phyloP scores from a whole-genome alignment of 2,797 vertebrate species.

The Poeciliopsis presidionis region DNA sequence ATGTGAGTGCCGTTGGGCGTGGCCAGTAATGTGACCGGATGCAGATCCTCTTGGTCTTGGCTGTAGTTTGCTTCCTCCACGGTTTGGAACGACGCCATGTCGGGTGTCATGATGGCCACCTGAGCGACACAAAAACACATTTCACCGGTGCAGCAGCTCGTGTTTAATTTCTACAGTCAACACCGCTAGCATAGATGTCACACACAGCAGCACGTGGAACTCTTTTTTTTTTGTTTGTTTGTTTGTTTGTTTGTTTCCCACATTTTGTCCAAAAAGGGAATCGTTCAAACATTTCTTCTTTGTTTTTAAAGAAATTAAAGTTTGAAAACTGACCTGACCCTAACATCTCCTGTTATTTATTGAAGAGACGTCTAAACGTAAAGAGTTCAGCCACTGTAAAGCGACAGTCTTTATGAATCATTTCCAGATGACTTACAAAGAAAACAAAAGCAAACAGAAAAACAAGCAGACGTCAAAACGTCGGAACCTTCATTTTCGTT shows the following conservation, averaged over 20 bases:
- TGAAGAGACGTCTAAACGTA: too few relatives aligned
- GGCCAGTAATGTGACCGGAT: constrained; percentile 94
- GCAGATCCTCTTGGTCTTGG: constrained; percentile 89
- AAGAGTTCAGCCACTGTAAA: too few relatives aligned
- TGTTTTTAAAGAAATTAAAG: neutral
- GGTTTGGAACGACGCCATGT: constrained; percentile 92
- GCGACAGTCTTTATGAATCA: neutral
- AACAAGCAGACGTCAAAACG: neutral
- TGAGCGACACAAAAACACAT: constrained; percentile 65
- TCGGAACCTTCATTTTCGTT: neutral
- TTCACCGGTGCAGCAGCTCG: neutral
- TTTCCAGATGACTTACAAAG: neutral
- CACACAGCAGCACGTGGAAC: neutral
- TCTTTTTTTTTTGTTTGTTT: neutral
- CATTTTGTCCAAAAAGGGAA: neutral
- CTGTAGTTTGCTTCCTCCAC: constrained; percentile 88
- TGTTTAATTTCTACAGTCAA: neutral
- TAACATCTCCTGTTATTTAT: too few relatives aligned
- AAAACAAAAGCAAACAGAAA: neutral
- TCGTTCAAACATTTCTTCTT: neutral
- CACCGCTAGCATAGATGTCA: neutral
- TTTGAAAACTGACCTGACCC: neutral
- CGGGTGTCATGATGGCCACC: constrained; percentile 99
- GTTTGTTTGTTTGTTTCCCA: neutral
- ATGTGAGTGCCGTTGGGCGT: constrained; percentile 99